phyloP scores from a whole-genome alignment of 1,140 invertebrate genomes.

The Cyclargus thomasi region DNA sequence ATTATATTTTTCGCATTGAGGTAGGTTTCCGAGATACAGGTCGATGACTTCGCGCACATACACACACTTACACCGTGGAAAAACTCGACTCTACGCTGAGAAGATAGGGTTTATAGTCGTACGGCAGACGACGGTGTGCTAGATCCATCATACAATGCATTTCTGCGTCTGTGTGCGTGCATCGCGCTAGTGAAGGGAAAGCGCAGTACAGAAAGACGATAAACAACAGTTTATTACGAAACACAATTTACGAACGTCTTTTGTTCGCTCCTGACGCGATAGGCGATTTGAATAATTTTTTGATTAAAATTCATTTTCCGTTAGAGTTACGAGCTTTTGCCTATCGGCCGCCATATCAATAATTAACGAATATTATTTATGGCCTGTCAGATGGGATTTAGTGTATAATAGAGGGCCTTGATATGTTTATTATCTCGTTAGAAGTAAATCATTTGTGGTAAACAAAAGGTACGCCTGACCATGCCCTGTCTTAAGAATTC shows the following conservation, averaged over 20 bases:
- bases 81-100: not conserved
- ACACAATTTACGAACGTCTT: not conserved
- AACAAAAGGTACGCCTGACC: not conserved
- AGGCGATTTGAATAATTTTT: not conserved
- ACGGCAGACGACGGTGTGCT: not conserved
- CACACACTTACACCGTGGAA: too few species aligned
- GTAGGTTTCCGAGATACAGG: slow-evolving; percentile 60
- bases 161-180: not conserved
- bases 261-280: not conserved
- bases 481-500: not conserved
- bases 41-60: slow-evolving; percentile 55
- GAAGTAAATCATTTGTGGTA: not conserved
- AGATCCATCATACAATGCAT: slow-evolving; percentile 6
- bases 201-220: not conserved
- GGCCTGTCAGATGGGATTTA: not conserved
- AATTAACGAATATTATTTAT: not conserved
- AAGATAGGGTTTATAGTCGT: not conserved
- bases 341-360: not conserved
- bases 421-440: not conserved
- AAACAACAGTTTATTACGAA: not conserved
- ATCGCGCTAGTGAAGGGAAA: slow-evolving; percentile 6
- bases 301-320: not conserved
- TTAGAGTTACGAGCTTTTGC: not conserved
- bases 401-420: not conserved
- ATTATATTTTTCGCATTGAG: slow-evolving; percentile 66